Conservation (phyloP, 1,140 invertebrate genomes). For the Rhyzopertha dominica region DNA sequence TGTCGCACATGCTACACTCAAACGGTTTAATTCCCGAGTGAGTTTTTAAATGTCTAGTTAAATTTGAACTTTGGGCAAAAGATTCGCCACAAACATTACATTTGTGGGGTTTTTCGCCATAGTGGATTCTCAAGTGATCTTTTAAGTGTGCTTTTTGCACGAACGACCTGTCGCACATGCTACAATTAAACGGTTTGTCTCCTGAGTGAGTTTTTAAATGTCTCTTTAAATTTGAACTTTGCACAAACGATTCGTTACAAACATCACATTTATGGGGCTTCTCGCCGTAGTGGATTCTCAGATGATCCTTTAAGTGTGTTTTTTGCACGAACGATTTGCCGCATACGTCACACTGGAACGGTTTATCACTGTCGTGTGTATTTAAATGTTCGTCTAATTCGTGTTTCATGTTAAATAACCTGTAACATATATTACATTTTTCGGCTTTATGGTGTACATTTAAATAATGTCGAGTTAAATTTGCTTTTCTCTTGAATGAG, state of each 20-base stretch:
- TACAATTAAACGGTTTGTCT: conserved; percentile 66
- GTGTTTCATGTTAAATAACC: conserved; percentile 53
- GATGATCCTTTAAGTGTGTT: no score
- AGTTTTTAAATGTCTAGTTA: conserved; percentile 59
- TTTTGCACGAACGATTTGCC: conserved; percentile 51
- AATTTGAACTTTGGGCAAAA: conserved; percentile 54
- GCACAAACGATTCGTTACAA: conserved; percentile 39
- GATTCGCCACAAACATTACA: conserved; percentile 45
- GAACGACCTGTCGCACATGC: conserved; percentile 69
- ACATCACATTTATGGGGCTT: no score
- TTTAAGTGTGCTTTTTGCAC: conserved; percentile 29
- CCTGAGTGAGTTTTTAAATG: conserved; percentile 32
- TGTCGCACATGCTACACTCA: conserved; percentile 57
- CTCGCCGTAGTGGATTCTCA: no score
- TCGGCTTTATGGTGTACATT: conserved; percentile 26
- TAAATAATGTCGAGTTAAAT: conserved; percentile 35
- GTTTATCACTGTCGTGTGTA: conserved; percentile 66
- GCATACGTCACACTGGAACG: conserved; percentile 60
- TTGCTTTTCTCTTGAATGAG: conserved; percentile 51
- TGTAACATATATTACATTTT: conserved; percentile 38
- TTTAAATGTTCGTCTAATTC: conserved; percentile 60
- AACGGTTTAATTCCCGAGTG: conserved; percentile 69
- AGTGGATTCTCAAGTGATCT: conserved; percentile 32
- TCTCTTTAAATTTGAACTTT: conserved; percentile 28
- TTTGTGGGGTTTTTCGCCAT: conserved; percentile 27